phyloP scores from a whole-genome alignment of 1,140 invertebrate genomes.

The Bombus affinis region DNA sequence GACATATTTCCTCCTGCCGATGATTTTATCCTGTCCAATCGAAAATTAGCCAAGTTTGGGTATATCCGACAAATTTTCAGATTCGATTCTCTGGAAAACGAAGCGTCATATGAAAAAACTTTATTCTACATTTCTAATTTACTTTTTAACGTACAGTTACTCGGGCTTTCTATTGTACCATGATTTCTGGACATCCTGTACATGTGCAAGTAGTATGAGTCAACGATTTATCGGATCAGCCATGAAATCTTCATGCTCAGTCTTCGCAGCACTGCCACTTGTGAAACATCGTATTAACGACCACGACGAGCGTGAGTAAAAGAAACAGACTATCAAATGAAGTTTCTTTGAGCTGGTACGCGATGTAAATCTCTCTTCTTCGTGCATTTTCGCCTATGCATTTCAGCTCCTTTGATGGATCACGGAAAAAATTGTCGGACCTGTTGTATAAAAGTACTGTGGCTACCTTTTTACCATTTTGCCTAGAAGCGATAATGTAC shows the following conservation, averaged over 20 bases:
- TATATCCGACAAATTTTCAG: too few species aligned
- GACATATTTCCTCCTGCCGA: too few species aligned
- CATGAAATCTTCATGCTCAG: neutral
- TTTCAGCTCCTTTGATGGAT: neutral
- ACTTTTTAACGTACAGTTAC: too few species aligned
- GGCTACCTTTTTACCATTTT: neutral
- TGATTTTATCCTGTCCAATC: too few species aligned
- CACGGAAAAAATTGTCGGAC: neutral
- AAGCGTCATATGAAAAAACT: too few species aligned
- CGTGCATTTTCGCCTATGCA: too few species aligned
- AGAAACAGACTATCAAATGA: conserved; percentile 3
- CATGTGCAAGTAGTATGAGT: neutral
- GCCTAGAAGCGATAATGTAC: neutral
- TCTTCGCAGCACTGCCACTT: neutral
- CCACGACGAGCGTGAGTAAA: neutral
- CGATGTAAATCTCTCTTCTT: neutral
- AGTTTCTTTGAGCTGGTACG: neutral
- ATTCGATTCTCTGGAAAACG: too few species aligned
- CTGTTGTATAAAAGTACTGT: neutral
- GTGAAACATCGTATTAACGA: neutral
- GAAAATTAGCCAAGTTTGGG: too few species aligned
- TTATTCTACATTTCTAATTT: too few species aligned
- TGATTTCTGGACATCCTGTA: too few species aligned
- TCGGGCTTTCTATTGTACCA: too few species aligned
- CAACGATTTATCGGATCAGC: neutral